phyloP scores from a whole-genome alignment of 2,888 invertebrate species.

The Nomada ruficornis region DNA sequence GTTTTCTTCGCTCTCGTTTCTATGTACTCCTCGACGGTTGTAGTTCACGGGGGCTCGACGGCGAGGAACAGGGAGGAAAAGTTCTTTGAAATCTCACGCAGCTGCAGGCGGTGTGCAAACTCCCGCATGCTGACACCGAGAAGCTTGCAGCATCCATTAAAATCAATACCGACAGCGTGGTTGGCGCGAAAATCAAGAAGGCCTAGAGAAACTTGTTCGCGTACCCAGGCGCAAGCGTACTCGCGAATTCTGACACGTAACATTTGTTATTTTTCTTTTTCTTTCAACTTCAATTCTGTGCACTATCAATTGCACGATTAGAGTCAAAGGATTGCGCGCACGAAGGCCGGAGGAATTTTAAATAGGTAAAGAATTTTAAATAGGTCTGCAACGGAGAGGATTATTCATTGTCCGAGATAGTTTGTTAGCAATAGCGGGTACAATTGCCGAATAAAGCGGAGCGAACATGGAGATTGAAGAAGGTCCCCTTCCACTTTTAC shows the following conservation, averaged over 20 bases:
- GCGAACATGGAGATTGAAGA: neutral
- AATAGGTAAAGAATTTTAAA: neutral
- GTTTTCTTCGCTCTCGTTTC: conserved; percentile 10
- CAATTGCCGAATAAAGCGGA: neutral
- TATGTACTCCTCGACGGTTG: neutral
- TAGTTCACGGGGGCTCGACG: neutral
- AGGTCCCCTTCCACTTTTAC: neutral
- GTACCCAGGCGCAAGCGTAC: conserved; percentile 45
- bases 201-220: conserved; percentile 40
- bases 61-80: conserved; percentile 27
- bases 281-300: neutral
- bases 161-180: conserved; percentile 75
- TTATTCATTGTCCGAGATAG: neutral
- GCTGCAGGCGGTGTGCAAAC: conserved; percentile 51
- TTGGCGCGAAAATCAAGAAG: conserved; percentile 74
- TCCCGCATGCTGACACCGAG: conserved; percentile 51
- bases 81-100: conserved; percentile 43
- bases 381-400: neutral
- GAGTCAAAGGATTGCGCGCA: neutral
- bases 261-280: conserved; percentile 7
- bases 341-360: neutral
- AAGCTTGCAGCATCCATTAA: conserved; percentile 75
- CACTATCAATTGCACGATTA: too few species aligned
- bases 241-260: conserved; percentile 7
- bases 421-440: neutral